Base-by-base conservation (phyloP, 2,113 vertebrate species). In the Bubo scandiacus region DNA sequence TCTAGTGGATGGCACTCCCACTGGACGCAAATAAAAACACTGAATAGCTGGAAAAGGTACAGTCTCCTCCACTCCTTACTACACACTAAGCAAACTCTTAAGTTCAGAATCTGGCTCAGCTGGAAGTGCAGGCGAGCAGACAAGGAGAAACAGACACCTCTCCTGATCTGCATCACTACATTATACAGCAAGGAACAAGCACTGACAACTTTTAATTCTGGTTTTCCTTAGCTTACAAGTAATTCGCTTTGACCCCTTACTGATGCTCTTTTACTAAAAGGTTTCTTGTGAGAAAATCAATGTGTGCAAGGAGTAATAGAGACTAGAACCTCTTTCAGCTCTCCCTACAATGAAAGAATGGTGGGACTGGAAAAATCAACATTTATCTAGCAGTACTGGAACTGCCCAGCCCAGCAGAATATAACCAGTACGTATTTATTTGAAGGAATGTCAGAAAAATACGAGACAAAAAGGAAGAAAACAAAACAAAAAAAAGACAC, bases 131-230 rank as follows among this genome's bases (percentile, higher is more conserved):
- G n/a, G 20, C 2, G 5, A 82, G 72, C 10, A 54, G 22, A 77
- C 14, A 27, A 38, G 30, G 17, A 68, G 43, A 72, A 86, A 66
- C 6, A 74, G 23, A n/a, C 9, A 30, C 40, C 42, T 78, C n/a
- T 73, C 54, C 21, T 88, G 43, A 81, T 67, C 42, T 68, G 34
- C 65, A 63, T 25, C 80, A 36, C 65, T 78, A 2, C 36, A 61
- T 67, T 66, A 81, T 63, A 72, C 63, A 85, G 65, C 66, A 91
- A 81, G 12, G 30, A 59, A 88, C 70, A 94, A 85, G 74, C 30
- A 73, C 85, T 54, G 84, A 62, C 85, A 94, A 45, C 42, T 68
- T 68, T 78, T 34, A 81, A 78, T 81, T 81, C 59, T 73, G 65
- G 30, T 20, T 92, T 68, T 86, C 62, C n/a, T 27, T 54, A 78